These are phyloP conservation scores for Agriopis marginaria DNA, from an alignment of 2,888 invertebrate genomes.

Conservation along the genomic window DNA sequence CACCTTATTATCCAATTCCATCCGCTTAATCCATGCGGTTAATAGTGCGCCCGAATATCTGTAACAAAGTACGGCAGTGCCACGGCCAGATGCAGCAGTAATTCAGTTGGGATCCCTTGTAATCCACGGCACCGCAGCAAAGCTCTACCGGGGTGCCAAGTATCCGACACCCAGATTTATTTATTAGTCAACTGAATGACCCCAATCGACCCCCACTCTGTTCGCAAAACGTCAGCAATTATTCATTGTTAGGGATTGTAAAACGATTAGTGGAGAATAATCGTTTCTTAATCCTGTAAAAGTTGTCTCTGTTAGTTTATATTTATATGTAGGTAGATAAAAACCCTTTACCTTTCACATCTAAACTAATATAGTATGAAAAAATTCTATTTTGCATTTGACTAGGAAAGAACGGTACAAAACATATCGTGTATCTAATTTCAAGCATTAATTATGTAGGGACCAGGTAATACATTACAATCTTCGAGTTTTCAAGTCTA, in stretches of 20 bases:
- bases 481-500: no score
- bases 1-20: background rate
- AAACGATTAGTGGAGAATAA: conserved; percentile 13
- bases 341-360: no score
- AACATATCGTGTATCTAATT: no score
- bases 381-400: no score
- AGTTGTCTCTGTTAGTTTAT: no score
- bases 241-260: conserved; percentile 16
- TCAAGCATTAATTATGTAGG: no score
- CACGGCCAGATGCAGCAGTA: conserved; percentile 26
- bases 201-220: conserved; percentile 6
- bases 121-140: conserved; percentile 46
- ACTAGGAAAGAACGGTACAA: no score
- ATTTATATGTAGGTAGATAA: no score
- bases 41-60: conserved; percentile 3
- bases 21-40: conserved; percentile 10
- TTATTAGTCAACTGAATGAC: conserved; percentile 36
- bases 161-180: conserved; percentile 46
- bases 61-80: conserved; percentile 22
- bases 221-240: conserved; percentile 14
- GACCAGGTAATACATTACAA: no score
- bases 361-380: no score
- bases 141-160: conserved; percentile 41
- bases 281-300: background rate
- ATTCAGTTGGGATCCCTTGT: conserved; percentile 34